A percentile compares a stretch with the other conserved stretches of the same genome.
Conservation (phyloP, 2,797 vertebrate species). For the Pteropus rufus region DNA sequence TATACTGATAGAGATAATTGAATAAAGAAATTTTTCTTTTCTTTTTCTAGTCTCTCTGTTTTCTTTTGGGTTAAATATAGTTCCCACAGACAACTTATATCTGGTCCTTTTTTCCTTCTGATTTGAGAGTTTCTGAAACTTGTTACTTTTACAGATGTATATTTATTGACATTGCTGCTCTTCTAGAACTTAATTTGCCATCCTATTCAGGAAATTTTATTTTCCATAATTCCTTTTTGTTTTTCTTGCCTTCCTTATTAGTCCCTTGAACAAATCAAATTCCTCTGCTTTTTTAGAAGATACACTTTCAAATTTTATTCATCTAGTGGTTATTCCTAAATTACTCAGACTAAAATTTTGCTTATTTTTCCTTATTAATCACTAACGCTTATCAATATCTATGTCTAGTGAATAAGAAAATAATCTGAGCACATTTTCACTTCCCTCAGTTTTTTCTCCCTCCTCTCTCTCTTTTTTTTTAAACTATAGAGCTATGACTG, state of each 20-base stretch:
- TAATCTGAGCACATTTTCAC: background rate
- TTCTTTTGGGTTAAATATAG: background rate
- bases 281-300: background rate
- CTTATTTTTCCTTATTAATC: background rate
- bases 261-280: background rate
- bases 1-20: background rate
- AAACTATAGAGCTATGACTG: background rate
- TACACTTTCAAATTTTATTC: background rate
- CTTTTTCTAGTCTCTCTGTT: background rate
- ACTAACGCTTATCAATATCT: background rate
- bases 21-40: background rate
- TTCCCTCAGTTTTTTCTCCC: background rate
- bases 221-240: background rate
- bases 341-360: background rate
- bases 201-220: background rate
- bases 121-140: slow-evolving; percentile 19
- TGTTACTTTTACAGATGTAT: background rate
- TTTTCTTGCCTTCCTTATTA: background rate
- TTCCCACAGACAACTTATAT: background rate
- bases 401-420: background rate
- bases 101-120: background rate
- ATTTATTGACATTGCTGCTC: background rate
- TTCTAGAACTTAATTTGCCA: background rate
- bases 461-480: background rate
- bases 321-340: background rate